Evolutionary conservation across 2,797 vertebrate species (phyloP).

Genomic region (Kryptopterus vitreolus): DNA sequence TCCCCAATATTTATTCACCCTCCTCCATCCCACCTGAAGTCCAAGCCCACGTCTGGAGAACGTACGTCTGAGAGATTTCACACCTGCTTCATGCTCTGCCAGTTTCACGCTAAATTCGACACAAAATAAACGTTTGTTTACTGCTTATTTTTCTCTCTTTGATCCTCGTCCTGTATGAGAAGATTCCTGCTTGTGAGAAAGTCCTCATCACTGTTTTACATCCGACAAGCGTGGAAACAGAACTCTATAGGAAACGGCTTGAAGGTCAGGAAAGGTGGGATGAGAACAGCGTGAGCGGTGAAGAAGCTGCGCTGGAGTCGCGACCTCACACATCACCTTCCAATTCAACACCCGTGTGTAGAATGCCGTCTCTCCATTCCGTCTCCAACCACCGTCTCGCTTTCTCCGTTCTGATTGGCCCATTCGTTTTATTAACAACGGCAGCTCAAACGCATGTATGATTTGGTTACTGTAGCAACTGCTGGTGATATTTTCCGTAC

Average conservation of each 20-base stretch:
- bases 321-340: neutral
- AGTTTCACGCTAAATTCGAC: neutral
- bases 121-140: no score
- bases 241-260: neutral
- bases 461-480: neutral
- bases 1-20: constrained; percentile 20
- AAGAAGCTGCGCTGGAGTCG: neutral
- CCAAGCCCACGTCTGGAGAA: neutral
- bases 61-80: neutral
- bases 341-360: neutral
- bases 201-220: no score
- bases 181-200: no score
- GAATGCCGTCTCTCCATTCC: neutral
- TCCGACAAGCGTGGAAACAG: neutral
- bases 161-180: no score
- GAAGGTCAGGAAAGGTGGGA: neutral
- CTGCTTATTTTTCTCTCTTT: no score
- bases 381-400: neutral
- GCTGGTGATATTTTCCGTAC: neutral
- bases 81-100: constrained; percentile 23
- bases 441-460: neutral
- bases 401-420: neutral
- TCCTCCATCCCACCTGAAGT: neutral
- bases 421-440: neutral
- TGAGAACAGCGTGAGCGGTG: neutral